These are phyloP conservation scores for Passer montanus DNA, from an alignment of 2,113 vertebrate genomes.

Conservation along the genomic window DNA sequence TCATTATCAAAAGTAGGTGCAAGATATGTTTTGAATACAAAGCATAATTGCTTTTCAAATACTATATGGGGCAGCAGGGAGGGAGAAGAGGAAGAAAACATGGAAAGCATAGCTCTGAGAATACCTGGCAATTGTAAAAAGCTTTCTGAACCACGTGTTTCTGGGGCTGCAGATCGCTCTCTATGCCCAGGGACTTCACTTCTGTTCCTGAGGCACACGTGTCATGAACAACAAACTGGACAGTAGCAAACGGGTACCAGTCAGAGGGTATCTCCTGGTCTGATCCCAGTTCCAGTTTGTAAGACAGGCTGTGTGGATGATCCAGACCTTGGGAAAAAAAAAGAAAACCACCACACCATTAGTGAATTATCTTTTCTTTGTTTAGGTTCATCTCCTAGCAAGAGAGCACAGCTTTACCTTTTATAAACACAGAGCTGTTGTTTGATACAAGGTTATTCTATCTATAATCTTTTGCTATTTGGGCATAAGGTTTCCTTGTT, in stretches of 20 bases:
- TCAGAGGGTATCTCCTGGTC: slow-evolving; percentile 93
- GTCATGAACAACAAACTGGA: slow-evolving; percentile 86
- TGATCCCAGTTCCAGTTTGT: slow-evolving; percentile 93
- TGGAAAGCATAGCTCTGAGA: neutral
- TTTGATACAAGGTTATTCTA: neutral
- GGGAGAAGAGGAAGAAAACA: neutral
- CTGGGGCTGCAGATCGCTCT: slow-evolving; percentile 92
- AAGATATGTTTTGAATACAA: neutral
- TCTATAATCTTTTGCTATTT: neutral
- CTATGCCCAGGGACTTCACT: slow-evolving; percentile 86
- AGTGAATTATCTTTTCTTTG: neutral
- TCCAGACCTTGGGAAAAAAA: slow-evolving; percentile 79
- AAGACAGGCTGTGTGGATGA: slow-evolving; percentile 92
- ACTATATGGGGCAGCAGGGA: neutral
- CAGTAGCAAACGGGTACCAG: slow-evolving; percentile 90
- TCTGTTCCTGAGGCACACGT: slow-evolving; percentile 83
- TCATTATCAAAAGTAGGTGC: neutral
- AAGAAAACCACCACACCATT: neutral
- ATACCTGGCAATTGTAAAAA: slow-evolving; percentile 90
- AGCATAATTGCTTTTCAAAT: neutral
- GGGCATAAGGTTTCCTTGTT: neutral
- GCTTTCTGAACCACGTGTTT: slow-evolving; percentile 86
- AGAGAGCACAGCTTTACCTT: neutral
- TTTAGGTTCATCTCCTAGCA: neutral
- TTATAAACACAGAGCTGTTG: neutral